phyloP scores from a whole-genome alignment of 53 echinoderm and acorn worm species.

The Henricia sp. region DNA sequence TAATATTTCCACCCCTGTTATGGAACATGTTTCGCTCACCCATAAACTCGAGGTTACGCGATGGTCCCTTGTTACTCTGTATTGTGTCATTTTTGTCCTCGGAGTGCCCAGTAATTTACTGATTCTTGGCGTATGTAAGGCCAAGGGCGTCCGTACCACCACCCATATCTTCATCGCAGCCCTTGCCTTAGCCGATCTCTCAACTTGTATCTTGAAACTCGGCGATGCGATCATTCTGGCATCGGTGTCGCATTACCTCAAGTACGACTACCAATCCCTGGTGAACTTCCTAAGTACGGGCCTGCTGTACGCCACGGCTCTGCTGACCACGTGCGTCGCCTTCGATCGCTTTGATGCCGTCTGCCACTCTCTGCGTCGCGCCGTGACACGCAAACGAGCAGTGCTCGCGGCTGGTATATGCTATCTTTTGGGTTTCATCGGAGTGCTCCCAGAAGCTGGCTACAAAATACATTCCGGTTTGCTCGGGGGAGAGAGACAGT shows the following conservation, averaged over 20 bases:
- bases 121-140: conserved; percentile 12
- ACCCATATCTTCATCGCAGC: conserved; percentile 22
- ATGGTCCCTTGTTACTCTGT: conserved; percentile 5
- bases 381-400: neutral
- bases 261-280: neutral
- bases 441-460: conserved; percentile 4
- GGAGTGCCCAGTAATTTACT: conserved; percentile 34
- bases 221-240: conserved; percentile 5
- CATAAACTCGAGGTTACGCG: conserved; percentile 31
- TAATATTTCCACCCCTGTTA: no score
- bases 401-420: neutral
- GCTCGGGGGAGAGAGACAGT: no score
- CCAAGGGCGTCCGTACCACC: conserved; percentile 4
- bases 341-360: conserved; percentile 46
- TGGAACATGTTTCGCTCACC: no score
- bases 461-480: neutral
- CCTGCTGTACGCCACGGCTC: conserved; percentile 17
- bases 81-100: neutral
- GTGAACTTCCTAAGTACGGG: conserved; percentile 27
- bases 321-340: conserved; percentile 22
- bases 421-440: neutral
- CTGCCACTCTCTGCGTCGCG: conserved; percentile 16
- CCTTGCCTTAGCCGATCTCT: conserved; percentile 24
- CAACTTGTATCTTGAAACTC: conserved; percentile 10
- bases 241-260: neutral